Conservation (phyloP, 2,113 vertebrate genomes). For the Romanogobio albipinnatus region DNA sequence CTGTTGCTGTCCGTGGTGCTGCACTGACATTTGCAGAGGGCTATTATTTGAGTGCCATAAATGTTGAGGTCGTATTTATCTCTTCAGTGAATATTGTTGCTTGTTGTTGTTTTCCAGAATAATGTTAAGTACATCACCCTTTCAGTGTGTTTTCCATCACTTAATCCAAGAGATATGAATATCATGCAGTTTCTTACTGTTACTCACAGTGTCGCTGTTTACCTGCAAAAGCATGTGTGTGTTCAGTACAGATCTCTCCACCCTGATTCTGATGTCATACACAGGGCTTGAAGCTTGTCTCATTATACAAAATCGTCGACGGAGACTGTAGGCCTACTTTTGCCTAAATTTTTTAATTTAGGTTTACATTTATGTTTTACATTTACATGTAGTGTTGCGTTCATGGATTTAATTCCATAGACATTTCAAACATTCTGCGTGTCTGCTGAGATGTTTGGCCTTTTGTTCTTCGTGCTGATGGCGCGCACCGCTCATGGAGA, state of each 20-base stretch:
- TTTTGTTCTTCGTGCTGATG: no score
- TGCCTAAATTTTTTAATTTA: neutral
- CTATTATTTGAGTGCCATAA: no score
- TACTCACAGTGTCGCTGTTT: slow-evolving; percentile 58
- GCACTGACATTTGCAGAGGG: no score
- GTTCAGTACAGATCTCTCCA: neutral
- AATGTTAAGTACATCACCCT: no score
- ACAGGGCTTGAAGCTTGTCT: neutral
- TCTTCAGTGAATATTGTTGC: no score
- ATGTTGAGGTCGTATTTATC: no score
- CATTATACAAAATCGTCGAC: neutral
- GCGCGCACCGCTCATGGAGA: no score
- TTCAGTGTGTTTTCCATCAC: no score
- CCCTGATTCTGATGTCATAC: neutral
- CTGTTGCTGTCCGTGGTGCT: slow-evolving; percentile 3
- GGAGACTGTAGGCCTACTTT: neutral
- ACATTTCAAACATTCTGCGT: neutral
- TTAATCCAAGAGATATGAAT: neutral
- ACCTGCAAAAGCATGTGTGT: neutral
- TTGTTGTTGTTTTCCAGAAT: no score
- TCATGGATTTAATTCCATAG: neutral
- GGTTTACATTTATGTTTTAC: neutral
- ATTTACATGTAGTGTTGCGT: neutral
- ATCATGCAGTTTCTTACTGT: neutral
- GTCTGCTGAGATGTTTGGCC: no score